Evolutionary conservation across 1,140 invertebrate genomes (phyloP).

Genomic region (Drosophila nasuta): DNA sequence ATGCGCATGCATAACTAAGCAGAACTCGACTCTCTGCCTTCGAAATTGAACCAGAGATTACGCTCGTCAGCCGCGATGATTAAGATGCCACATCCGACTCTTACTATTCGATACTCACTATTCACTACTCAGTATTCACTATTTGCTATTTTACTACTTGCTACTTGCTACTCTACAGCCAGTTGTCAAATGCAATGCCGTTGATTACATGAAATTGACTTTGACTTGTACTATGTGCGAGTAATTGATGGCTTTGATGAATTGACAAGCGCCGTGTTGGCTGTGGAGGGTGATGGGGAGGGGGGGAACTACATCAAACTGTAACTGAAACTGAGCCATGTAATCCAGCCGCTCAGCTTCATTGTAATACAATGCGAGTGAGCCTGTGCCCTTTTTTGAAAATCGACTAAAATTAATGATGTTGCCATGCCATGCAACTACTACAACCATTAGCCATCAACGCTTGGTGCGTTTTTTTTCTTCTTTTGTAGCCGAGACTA

Average conservation of each 20-base stretch:
- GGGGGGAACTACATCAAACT: neutral
- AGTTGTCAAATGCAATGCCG: conserved; percentile 41
- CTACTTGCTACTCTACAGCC: neutral
- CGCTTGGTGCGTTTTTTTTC: neutral
- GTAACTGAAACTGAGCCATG: conserved; percentile 11
- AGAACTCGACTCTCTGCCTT: conserved; percentile 22
- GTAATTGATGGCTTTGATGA: conserved; percentile 44
- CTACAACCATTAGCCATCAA: conserved; percentile 6
- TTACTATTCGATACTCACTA: too few relatives aligned
- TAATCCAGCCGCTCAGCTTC: conserved; percentile 22
- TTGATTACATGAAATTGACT: conserved; percentile 70
- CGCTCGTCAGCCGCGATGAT: conserved; percentile 25
- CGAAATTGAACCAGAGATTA: conserved; percentile 25
- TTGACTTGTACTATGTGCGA: conserved; percentile 34
- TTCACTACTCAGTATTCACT: too few relatives aligned
- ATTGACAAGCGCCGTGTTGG: conserved; percentile 18
- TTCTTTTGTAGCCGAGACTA: neutral
- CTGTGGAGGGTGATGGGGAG: neutral
- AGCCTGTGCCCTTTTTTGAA: conserved; percentile 54
- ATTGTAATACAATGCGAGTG: conserved; percentile 62
- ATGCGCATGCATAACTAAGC: conserved; percentile 77
- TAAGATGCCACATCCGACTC: conserved; percentile 28
- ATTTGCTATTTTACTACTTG: too few relatives aligned
- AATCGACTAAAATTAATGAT: conserved; percentile 76
- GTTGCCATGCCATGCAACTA: conserved; percentile 46